Conservation (phyloP, 2,113 vertebrate species). For the Arenaria interpres region DNA sequence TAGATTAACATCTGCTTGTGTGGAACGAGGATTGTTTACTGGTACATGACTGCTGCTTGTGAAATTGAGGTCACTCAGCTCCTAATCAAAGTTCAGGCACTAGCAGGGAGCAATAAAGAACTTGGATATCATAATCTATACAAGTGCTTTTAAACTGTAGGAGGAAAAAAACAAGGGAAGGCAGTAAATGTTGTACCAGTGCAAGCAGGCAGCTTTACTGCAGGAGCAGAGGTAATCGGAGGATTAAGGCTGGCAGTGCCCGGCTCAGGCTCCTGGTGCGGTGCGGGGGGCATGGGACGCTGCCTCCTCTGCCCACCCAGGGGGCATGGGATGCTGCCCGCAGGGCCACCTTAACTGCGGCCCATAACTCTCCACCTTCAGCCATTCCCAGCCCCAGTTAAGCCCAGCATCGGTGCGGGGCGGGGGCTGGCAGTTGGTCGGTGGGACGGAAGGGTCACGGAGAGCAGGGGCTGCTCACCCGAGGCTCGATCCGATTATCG, state of each 20-base stretch:
- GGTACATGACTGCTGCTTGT: background rate
- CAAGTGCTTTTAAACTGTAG: background rate
- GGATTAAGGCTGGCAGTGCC: background rate
- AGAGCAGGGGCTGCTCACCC: background rate
- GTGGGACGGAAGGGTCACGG: background rate
- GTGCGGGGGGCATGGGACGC: too few relatives aligned
- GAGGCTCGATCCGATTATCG: accelerated
- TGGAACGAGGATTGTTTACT: background rate
- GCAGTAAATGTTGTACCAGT: background rate
- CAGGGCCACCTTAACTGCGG: background rate
- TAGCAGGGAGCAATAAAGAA: background rate
- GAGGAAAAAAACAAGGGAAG: background rate
- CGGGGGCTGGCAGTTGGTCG: background rate
- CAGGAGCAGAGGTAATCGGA: background rate
- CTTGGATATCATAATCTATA: background rate
- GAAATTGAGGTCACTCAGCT: conserved; percentile 5
- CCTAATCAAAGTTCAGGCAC: conserved; percentile 6
- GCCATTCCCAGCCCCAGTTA: background rate
- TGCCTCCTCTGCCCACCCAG: background rate
- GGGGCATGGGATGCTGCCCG: background rate
- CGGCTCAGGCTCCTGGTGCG: background rate
- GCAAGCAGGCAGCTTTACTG: background rate
- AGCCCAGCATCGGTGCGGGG: background rate
- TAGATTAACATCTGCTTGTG: background rate
- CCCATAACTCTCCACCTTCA: background rate